Evolutionary conservation across 1,140 invertebrate species (phyloP).

Genomic region (Heterodera schachtii): DNA sequence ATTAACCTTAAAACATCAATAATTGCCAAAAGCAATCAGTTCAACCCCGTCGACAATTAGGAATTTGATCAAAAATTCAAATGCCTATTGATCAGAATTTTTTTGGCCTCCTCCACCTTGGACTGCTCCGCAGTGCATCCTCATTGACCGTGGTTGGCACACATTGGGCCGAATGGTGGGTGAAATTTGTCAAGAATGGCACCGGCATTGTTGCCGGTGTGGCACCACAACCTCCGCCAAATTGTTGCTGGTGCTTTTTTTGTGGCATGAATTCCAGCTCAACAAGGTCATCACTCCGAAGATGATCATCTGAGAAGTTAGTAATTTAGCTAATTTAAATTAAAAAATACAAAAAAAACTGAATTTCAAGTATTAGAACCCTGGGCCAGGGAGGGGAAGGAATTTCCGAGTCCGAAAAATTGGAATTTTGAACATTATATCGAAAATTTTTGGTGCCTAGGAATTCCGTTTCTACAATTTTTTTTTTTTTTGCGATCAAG

Average conservation of each 20-base stretch:
- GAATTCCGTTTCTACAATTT: too few relatives aligned
- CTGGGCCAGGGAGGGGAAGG: too few relatives aligned
- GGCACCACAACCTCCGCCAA: too few relatives aligned
- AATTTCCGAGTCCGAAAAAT: too few relatives aligned
- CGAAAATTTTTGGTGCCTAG: too few relatives aligned
- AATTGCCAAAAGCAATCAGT: too few relatives aligned
- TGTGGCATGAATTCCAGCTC: slow-evolving; percentile 32
- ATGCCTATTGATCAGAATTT: too few relatives aligned
- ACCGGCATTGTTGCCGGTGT: background rate
- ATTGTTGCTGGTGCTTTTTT: background rate
- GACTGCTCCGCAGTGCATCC: background rate
- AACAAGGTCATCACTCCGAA: slow-evolving; percentile 30
- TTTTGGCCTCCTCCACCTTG: background rate
- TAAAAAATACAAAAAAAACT: background rate
- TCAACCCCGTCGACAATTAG: too few relatives aligned
- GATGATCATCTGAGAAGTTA: background rate
- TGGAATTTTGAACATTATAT: too few relatives aligned
- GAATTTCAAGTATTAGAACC: background rate
- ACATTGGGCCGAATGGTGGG: slow-evolving; percentile 20
- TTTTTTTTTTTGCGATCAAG: too few relatives aligned
- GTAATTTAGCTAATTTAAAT: background rate
- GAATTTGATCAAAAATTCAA: too few relatives aligned
- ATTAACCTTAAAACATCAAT: too few relatives aligned
- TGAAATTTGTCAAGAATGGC: background rate
- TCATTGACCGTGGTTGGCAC: background rate